phyloP scores from a whole-genome alignment of 2,797 vertebrate species.

The Coccyzus lansbergi region DNA sequence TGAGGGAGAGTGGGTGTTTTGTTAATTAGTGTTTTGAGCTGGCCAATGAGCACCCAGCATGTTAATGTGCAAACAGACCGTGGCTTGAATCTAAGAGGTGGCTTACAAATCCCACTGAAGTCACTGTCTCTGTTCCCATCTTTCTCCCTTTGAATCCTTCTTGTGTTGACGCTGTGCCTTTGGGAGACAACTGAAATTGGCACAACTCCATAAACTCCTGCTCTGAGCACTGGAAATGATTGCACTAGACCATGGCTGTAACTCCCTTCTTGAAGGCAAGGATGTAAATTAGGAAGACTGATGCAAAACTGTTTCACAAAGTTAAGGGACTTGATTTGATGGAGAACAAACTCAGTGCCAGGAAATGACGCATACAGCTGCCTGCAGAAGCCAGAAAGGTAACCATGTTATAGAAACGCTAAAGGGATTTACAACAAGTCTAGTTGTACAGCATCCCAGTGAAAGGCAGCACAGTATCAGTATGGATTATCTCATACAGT shows the following conservation, averaged over 20 bases:
- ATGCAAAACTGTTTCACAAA: not conserved
- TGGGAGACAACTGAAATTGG: not conserved
- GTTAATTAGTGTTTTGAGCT: not conserved
- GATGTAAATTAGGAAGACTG: not conserved
- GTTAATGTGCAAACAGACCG: not conserved
- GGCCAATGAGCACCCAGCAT: not conserved
- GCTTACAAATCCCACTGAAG: not conserved
- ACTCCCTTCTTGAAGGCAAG: not conserved
- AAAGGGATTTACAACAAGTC: not conserved
- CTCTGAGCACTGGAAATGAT: not conserved
- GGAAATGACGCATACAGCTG: fast-evolving
- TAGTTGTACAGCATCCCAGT: not conserved
- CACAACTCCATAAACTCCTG: not conserved
- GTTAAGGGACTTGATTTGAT: not conserved
- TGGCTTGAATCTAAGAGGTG: not conserved
- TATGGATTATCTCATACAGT: not conserved
- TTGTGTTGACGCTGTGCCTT: not conserved
- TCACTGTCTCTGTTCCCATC: not conserved
- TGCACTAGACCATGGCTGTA: not conserved
- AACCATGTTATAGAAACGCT: fast-evolving
- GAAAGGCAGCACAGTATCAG: not conserved
- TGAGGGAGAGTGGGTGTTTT: not conserved
- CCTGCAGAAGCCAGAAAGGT: not conserved
- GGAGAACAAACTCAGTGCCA: not conserved
- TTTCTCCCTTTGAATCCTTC: not conserved